Percentiles rank a stretch among this genome's conserved stretches.
phyloP scores from a whole-genome alignment of 2,888 invertebrate species.

The Notodonta ziczac region DNA sequence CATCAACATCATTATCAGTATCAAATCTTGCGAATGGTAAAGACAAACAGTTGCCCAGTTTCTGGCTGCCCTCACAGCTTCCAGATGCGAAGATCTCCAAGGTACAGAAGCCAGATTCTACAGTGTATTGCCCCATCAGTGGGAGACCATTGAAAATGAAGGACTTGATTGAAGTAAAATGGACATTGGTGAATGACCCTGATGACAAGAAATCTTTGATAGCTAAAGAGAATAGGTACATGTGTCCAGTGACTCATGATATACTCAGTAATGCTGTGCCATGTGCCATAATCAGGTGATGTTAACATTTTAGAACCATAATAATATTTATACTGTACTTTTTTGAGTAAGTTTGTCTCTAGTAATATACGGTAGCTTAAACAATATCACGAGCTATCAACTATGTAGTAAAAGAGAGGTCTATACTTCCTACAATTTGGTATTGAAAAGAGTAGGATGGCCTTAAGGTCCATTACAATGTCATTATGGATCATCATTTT shows the following conservation, averaged over 20 bases:
- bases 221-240: conserved; percentile 95
- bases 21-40: conserved; percentile 92
- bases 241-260: conserved; percentile 99
- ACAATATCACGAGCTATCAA: too few species aligned
- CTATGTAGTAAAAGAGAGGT: too few species aligned
- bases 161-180: conserved; percentile 96
- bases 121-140: conserved; percentile 75
- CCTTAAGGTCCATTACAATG: too few species aligned
- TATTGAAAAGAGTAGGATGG: too few species aligned
- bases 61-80: conserved; percentile 98
- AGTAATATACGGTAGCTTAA: too few species aligned
- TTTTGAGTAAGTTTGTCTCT: too few species aligned
- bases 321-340: neutral
- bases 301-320: neutral
- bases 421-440: too few species aligned
- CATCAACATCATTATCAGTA: conserved; percentile 81
- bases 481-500: conserved; percentile 1
- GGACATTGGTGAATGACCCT: conserved; percentile 95
- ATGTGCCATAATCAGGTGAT: conserved; percentile 92
- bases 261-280: conserved; percentile 97
- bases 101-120: conserved; percentile 71
- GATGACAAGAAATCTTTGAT: conserved; percentile 94
- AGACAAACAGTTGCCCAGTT: conserved; percentile 94
- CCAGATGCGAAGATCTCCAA: conserved; percentile 91
- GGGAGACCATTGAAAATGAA: conserved; percentile 94